Percentiles rank a stretch among this genome's conserved stretches.
Evolutionary conservation across 1,140 invertebrate species (phyloP).

Genomic region (Microvelia longipes): DNA sequence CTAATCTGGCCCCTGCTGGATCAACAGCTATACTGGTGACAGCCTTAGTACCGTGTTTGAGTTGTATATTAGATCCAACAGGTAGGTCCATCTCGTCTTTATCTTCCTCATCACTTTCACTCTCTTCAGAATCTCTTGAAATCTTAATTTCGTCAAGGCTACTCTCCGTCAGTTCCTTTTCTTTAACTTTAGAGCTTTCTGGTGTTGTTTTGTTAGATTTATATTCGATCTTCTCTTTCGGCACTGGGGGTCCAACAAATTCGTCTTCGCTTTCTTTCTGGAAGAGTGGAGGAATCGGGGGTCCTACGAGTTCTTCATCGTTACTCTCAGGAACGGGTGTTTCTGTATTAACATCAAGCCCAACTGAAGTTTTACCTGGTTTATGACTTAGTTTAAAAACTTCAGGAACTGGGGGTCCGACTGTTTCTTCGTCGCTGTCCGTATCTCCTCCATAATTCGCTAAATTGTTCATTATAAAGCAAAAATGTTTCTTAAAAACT

Average conservation of each 20-base stretch:
- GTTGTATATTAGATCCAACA: conserved; percentile 57
- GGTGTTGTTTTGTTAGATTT: too few species aligned
- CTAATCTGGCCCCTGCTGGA: conserved; percentile 78
- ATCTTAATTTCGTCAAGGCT: background rate
- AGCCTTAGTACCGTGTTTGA: conserved; percentile 72
- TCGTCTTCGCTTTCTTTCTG: conserved; percentile 30
- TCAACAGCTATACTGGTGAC: conserved; percentile 78
- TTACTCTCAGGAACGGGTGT: too few species aligned
- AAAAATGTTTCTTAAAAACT: too few species aligned
- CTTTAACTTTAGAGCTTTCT: conserved; percentile 11
- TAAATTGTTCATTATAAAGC: background rate
- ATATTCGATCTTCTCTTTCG: too few species aligned
- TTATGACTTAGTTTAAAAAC: background rate
- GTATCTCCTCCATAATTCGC: background rate
- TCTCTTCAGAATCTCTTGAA: conserved; percentile 25
- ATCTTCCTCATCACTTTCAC: conserved; percentile 26
- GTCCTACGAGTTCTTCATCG: conserved; percentile 7
- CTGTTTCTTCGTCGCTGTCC: conserved; percentile 4
- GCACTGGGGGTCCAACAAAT: conserved; percentile 42
- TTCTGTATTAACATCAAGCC: background rate
- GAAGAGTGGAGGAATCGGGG: conserved; percentile 7
- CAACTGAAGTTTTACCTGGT: background rate
- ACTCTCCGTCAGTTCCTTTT: conserved; percentile 10
- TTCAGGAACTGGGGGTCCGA: conserved; percentile 12
- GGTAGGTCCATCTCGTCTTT: conserved; percentile 51